Percentiles rank a stretch among this genome's conserved stretches.
These are phyloP conservation scores for Erythrocercus mccallii DNA, from an alignment of 2,113 vertebrate genomes.

Conservation along the genomic window DNA sequence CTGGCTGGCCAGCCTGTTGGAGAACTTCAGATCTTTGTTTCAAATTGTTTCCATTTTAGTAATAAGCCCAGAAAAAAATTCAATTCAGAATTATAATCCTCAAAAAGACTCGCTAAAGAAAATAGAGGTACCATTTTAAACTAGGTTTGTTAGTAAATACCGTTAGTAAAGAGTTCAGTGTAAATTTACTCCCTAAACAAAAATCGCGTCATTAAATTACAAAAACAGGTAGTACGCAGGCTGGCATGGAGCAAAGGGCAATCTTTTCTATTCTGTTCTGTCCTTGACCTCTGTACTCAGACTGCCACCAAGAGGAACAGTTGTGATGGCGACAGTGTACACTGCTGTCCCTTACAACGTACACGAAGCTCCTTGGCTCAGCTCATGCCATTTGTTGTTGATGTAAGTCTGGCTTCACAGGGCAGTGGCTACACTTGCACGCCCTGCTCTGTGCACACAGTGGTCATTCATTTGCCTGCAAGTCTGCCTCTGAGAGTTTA, in stretches of 20 bases:
- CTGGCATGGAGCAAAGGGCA: not conserved
- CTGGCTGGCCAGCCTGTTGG: not conserved
- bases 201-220: not conserved
- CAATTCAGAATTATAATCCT: not conserved
- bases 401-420: not conserved
- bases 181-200: constrained; percentile 6
- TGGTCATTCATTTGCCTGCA: not conserved
- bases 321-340: not conserved
- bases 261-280: not conserved
- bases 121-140: not conserved
- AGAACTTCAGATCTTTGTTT: not conserved
- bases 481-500: not conserved
- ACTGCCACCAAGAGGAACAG: constrained; percentile 21
- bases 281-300: constrained; percentile 49
- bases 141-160: not conserved
- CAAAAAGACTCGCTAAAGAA: not conserved
- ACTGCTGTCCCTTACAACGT: not conserved
- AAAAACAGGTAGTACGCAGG: not conserved
- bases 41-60: not conserved
- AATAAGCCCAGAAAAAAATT: not conserved
- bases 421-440: not conserved
- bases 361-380: not conserved
- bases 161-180: not conserved
- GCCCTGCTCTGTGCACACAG: not conserved
- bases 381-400: not conserved